phyloP scores from a whole-genome alignment of 2,113 vertebrate species.

The Pangasianodon hypophthalmus region DNA sequence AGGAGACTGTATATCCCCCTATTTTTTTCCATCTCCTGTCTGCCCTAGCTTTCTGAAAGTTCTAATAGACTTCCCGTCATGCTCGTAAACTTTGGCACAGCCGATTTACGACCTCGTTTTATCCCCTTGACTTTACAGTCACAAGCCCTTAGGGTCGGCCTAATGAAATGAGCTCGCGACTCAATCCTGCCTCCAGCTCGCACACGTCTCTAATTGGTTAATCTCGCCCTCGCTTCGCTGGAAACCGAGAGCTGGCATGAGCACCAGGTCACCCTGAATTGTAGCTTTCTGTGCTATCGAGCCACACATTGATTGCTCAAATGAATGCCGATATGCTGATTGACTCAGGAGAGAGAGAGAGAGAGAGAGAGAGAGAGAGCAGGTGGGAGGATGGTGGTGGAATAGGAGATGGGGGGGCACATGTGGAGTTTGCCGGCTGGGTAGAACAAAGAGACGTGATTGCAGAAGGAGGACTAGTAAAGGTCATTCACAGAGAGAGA shows the following conservation, averaged over 20 bases:
- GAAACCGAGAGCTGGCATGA: conserved; percentile 21
- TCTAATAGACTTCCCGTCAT: conserved; percentile 75
- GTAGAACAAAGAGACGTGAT: conserved; percentile 21
- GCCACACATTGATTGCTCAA: conserved; percentile 41
- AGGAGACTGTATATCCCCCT: not conserved
- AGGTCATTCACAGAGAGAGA: conserved; percentile 38
- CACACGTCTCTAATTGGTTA: conserved; percentile 65
- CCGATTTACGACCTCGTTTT: conserved; percentile 77
- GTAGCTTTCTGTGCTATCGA: conserved; percentile 20
- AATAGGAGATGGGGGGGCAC: not conserved
- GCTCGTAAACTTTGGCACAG: conserved; percentile 65
- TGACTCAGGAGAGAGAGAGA: conserved; percentile 16
- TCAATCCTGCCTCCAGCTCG: conserved; percentile 59
- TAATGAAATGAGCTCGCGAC: conserved; percentile 70
- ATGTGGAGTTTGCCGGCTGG: not conserved
- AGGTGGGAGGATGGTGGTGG: not conserved
- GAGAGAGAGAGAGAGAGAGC: not conserved
- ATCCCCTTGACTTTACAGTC: conserved; percentile 62
- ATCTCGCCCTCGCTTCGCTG: conserved; percentile 59
- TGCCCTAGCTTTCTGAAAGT: conserved; percentile 65
- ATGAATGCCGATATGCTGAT: conserved; percentile 40
- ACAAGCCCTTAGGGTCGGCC: conserved; percentile 57
- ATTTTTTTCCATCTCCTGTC: conserved; percentile 47
- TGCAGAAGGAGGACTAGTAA: conserved; percentile 38
- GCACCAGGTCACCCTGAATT: conserved; percentile 39